Percentiles rank a stretch among this genome's conserved stretches.
Evolutionary conservation across 1,140 invertebrate genomes (phyloP).

Genomic region (Caenorhabditis tropicalis): DNA sequence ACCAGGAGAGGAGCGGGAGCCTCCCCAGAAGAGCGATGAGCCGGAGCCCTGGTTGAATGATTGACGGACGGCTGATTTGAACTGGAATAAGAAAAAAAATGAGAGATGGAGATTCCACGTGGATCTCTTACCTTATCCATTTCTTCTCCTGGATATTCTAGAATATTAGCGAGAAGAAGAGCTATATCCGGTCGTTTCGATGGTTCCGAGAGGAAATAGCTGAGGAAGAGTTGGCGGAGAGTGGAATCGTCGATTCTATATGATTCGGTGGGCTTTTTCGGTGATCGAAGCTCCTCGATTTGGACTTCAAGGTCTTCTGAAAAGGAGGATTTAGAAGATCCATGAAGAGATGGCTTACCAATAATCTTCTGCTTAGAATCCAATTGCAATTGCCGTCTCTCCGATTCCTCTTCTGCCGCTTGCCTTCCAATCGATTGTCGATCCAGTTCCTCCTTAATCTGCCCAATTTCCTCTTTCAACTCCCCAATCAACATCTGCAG

Average conservation of each 20-base stretch:
- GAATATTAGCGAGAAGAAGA: slow-evolving; percentile 51
- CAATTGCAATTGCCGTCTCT: slow-evolving; percentile 29
- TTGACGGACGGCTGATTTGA: slow-evolving; percentile 23
- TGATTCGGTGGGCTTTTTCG: background rate
- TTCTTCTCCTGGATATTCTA: slow-evolving; percentile 56
- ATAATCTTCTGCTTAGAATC: slow-evolving; percentile 51
- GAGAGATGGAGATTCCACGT: background rate
- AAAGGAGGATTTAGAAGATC: background rate
- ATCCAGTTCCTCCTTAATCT: slow-evolving; percentile 35
- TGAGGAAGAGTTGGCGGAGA: slow-evolving; percentile 53
- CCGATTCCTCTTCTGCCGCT: slow-evolving; percentile 51
- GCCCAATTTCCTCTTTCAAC: background rate
- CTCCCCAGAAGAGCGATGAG: background rate
- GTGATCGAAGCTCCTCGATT: slow-evolving; percentile 51
- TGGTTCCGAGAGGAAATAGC: slow-evolving; percentile 51
- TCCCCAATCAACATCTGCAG: background rate
- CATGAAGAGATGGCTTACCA: background rate
- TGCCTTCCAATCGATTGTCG: slow-evolving; percentile 49
- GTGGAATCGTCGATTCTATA: slow-evolving; percentile 56
- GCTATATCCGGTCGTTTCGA: slow-evolving; percentile 57
- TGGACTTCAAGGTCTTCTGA: slow-evolving; percentile 52
- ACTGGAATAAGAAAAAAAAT: no score
- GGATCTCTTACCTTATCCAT: slow-evolving; percentile 41
- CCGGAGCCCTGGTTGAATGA: background rate
- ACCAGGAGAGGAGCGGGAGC: background rate